Evolutionary conservation across 1,140 invertebrate species (phyloP), one percentile per base, ranked within the genome.

Genomic region (Drosophila ironensis): DNA sequence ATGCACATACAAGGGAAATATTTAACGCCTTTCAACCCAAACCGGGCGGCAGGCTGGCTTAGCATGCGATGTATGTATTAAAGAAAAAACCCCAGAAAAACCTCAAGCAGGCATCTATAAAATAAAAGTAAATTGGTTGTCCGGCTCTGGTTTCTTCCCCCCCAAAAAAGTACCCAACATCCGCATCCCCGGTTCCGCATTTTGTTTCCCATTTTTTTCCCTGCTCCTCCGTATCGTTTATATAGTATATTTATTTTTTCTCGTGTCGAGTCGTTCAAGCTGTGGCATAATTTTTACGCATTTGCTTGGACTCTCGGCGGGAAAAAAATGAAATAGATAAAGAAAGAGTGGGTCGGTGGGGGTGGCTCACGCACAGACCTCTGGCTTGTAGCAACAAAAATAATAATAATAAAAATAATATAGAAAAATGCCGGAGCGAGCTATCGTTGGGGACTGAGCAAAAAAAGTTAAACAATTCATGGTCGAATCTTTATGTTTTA

Each of bases 271-370:
- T 16, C 60, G 68, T 63, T 72, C 69, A 72, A 72, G 68, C 69
- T 75, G 56, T 75, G 72, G 72, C 72, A 75, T 75, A 75, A 75
- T 75, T 64, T 75, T 66, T 66, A 70, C 72, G 72, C 66, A 70
- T 74, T 74, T 74, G 53, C 70, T 44, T 9, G 53, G 52, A 61
- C 40, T 28, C 11, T 53, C 19, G 19, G 25, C 22, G 4, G 56
- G 41, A 63, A 27, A 61, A 46, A 28, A 57, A 56, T 12, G 14
- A 27, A 50, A 24, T 6, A 9, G 11, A 11, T 11, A 16, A 9
- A 41, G 16, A 24, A 17, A 50, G 9, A 11, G 20, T 25, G 50
- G 12, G 38, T 19, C 12, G n/a, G 41, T 38, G 37, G 69, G 69
- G 37, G 40, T 41, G 70, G 46, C 47, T 52, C 27, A 73, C 53